These are phyloP conservation scores for Pachymerium ferrugineum DNA, from an alignment of 2,888 invertebrate genomes.

Conservation along the genomic window DNA sequence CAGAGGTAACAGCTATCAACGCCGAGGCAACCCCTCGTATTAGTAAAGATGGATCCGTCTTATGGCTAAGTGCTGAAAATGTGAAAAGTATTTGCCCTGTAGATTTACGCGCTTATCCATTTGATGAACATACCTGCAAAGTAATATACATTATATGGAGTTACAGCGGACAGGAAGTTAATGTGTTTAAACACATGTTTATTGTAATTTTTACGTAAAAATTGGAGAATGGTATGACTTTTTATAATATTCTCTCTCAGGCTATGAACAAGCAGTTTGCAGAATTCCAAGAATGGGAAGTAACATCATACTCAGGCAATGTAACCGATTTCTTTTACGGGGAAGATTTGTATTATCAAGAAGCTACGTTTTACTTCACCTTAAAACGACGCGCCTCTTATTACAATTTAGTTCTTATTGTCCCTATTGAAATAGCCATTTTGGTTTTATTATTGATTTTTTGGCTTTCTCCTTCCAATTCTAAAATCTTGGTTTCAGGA, in stretches of 20 bases:
- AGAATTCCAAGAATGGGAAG: slow-evolving; percentile 20
- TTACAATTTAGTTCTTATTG: not conserved
- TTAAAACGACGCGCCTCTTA: not conserved
- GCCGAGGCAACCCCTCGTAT: too few species aligned
- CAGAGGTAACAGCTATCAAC: too few species aligned
- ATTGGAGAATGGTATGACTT: not conserved
- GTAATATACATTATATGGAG: slow-evolving; percentile 70
- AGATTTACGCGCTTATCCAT: slow-evolving; percentile 64
- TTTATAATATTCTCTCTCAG: not conserved
- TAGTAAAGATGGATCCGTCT: not conserved
- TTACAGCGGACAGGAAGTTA: slow-evolving; percentile 57
- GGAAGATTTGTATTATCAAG: not conserved
- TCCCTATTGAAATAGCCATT: not conserved
- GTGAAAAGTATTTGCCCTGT: slow-evolving; percentile 61
- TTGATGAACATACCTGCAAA: slow-evolving; percentile 62
- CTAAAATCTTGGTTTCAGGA: not conserved
- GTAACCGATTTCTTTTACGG: not conserved
- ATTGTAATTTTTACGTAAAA: not conserved
- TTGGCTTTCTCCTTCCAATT: not conserved
- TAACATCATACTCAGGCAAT: not conserved
- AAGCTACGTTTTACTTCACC: not conserved
- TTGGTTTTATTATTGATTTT: not conserved
- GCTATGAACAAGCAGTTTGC: not conserved
- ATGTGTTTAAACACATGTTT: slow-evolving; percentile 37
- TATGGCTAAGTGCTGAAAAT: slow-evolving; percentile 48